Percentiles rank a stretch among this genome's conserved stretches.
Conservation (phyloP, 2,888 invertebrate species). For the Drosophila algonquin region DNA sequence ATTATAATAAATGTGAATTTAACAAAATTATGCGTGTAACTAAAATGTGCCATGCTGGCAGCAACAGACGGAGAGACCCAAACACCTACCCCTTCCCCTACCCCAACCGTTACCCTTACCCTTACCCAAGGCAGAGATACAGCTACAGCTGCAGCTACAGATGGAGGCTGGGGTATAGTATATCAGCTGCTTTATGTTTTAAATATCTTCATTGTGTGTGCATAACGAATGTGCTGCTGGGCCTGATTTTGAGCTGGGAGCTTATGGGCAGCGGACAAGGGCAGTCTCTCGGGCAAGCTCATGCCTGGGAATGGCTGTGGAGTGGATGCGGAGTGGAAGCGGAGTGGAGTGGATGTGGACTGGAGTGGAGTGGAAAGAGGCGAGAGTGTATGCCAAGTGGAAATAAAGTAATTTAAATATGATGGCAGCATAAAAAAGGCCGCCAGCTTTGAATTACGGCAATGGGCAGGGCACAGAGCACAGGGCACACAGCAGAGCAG, state of each 20-base stretch:
- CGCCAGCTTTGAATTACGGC: slow-evolving; percentile 64
- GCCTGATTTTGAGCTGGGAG: slow-evolving; percentile 37
- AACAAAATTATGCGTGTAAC: slow-evolving; percentile 76
- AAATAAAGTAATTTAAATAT: slow-evolving; percentile 77
- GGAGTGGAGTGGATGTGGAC: neutral
- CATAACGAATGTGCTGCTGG: slow-evolving; percentile 56
- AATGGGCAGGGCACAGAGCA: slow-evolving; percentile 7
- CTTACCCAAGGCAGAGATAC: slow-evolving; percentile 17
- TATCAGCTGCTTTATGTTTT: slow-evolving; percentile 51
- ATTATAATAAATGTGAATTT: slow-evolving; percentile 77
- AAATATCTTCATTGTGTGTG: slow-evolving; percentile 70
- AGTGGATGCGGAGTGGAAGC: neutral
- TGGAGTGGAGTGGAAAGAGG: slow-evolving; percentile 4
- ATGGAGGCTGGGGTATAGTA: slow-evolving; percentile 3
- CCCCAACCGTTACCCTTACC: neutral
- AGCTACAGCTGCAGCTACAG: slow-evolving; percentile 8
- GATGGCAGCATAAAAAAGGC: slow-evolving; percentile 56
- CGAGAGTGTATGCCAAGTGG: slow-evolving; percentile 52
- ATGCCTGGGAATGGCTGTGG: slow-evolving; percentile 7
- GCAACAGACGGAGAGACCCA: neutral
- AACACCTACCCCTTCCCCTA: neutral
- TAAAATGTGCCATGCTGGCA: slow-evolving; percentile 57
- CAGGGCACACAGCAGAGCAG: neutral
- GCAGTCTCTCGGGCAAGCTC: neutral
- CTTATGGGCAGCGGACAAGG: slow-evolving; percentile 16